A percentile compares a stretch with the other conserved stretches of the same genome.
Evolutionary conservation across 2,888 invertebrate species (phyloP).

Genomic region (Saturnia japonica): DNA sequence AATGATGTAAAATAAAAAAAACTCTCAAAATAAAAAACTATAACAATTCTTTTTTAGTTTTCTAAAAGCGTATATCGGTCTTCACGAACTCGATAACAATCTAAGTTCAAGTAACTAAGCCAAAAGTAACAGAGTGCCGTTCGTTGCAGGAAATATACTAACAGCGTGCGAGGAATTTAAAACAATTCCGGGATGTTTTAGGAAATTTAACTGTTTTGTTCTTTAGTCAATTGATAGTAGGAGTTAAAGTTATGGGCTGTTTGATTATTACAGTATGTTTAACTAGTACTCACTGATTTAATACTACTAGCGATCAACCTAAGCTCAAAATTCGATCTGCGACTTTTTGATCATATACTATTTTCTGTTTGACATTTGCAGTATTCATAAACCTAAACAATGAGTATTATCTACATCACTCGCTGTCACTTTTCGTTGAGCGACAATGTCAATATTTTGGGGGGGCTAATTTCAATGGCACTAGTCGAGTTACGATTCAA

Average conservation of each 20-base stretch:
- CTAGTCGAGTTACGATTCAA: too few relatives aligned
- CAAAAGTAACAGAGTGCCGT: slow-evolving; percentile 12
- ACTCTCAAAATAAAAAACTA: background rate
- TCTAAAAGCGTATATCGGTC: slow-evolving; percentile 4
- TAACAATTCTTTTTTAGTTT: background rate
- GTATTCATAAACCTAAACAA: too few relatives aligned
- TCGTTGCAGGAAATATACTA: slow-evolving; percentile 10
- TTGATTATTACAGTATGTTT: background rate
- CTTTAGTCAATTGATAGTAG: background rate
- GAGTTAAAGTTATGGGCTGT: background rate
- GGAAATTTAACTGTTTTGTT: background rate
- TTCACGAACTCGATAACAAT: slow-evolving; percentile 19
- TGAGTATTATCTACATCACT: too few relatives aligned
- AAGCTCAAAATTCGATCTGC: too few relatives aligned
- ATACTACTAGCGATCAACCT: too few relatives aligned
- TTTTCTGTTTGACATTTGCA: too few relatives aligned
- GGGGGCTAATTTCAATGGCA: too few relatives aligned
- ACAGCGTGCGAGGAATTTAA: slow-evolving; percentile 4
- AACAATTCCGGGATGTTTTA: background rate
- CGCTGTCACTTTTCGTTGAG: too few relatives aligned
- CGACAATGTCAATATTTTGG: too few relatives aligned
- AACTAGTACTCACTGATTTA: background rate
- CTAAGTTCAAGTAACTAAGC: slow-evolving; percentile 24
- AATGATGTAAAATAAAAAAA: background rate
- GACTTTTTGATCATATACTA: too few relatives aligned